phyloP scores from a whole-genome alignment of 2,797 vertebrate genomes.

The Thripadectes ignobilis region DNA sequence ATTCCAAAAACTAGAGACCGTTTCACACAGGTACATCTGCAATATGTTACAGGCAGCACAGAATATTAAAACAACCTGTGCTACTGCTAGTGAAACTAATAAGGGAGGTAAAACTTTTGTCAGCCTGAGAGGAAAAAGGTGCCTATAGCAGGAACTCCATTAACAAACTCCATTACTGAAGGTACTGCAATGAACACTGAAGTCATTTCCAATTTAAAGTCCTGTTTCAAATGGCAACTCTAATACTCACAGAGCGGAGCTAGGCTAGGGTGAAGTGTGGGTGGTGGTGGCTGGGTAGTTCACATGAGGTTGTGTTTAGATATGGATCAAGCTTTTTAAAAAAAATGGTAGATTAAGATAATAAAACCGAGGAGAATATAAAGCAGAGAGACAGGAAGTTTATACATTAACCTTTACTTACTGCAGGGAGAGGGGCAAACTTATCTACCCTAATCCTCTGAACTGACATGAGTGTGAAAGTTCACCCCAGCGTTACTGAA shows the following conservation, averaged over 20 bases:
- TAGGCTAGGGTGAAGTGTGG: neutral
- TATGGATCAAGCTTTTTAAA: conserved; percentile 24
- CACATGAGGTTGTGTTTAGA: conserved; percentile 39
- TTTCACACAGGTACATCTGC: conserved; percentile 68
- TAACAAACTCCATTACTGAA: neutral
- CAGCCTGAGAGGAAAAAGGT: conserved; percentile 7
- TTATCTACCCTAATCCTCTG: neutral
- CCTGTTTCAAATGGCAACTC: neutral
- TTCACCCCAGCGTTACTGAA: conserved; percentile 2
- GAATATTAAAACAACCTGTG: conserved; percentile 69
- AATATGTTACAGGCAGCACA: conserved; percentile 53
- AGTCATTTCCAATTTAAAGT: neutral
- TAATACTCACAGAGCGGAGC: neutral
- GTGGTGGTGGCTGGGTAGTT: neutral
- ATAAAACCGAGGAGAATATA: neutral
- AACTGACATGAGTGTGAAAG: neutral
- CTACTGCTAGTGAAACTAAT: conserved; percentile 60
- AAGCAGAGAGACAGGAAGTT: conserved; percentile 18
- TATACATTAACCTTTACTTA: conserved; percentile 6
- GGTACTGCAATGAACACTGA: neutral
- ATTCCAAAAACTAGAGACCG: conserved; percentile 48
- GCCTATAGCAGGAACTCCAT: conserved; percentile 23
- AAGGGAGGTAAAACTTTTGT: conserved; percentile 34
- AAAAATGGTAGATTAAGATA: neutral
- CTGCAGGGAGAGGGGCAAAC: neutral